These are phyloP conservation scores for Tethya wilhelma DNA, from an alignment of 37 sponge, comb jelly and placozoan genomes.

Conservation along the genomic window DNA sequence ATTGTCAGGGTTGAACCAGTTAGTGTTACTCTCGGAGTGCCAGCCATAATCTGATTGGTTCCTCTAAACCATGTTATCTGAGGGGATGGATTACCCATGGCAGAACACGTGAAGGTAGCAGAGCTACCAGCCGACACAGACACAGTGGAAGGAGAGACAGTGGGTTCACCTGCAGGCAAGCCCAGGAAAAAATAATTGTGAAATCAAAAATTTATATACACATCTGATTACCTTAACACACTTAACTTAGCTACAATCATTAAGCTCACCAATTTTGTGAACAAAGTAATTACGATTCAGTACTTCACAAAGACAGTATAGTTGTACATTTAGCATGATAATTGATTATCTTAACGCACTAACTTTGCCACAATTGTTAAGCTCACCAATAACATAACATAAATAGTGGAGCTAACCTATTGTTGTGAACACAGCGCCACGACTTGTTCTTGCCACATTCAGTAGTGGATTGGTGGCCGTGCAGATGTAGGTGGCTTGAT, in stretches of 20 bases:
- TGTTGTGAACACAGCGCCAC: constrained; percentile 34
- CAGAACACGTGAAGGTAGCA: constrained; percentile 27
- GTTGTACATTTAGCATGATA: no score
- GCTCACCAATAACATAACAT: no score
- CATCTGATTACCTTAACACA: no score
- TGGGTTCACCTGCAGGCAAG: constrained; percentile 21
- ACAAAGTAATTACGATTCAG: no score
- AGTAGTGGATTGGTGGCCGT: constrained; percentile 51
- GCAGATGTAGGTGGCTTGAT: constrained; percentile 61
- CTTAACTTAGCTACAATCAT: no score
- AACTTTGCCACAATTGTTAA: no score
- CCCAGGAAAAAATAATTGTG: neutral
- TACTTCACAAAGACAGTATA: no score
- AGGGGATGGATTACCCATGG: constrained; percentile 12
- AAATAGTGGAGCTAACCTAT: constrained; percentile 25
- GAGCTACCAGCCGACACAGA: constrained; percentile 29
- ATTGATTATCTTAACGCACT: no score
- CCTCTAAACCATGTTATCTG: constrained; percentile 49
- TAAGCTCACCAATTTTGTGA: no score
- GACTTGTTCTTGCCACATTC: constrained; percentile 23
- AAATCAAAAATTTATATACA: no score
- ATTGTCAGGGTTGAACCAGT: constrained; percentile 28
- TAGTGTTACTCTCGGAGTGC: neutral
- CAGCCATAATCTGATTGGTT: constrained; percentile 1
- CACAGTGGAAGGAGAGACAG: constrained; percentile 3